Conservation (phyloP, 2,113 vertebrate species). For the Sakesphorus luctuosus region DNA sequence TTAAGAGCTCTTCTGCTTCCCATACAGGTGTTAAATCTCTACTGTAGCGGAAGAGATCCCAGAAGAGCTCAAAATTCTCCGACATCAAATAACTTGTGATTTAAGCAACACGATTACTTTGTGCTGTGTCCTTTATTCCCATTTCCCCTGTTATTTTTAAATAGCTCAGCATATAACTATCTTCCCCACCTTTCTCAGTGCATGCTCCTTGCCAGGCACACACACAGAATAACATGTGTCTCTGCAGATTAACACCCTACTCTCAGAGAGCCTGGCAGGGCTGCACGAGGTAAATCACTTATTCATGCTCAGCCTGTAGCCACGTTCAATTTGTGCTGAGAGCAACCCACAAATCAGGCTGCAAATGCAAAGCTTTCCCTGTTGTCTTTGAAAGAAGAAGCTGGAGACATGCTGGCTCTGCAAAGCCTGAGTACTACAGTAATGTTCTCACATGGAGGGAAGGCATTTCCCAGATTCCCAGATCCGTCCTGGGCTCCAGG, state of each 20-base stretch:
- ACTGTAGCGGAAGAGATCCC: background rate
- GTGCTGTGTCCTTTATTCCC: background rate
- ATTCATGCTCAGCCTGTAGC: background rate
- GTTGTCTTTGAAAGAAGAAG: background rate
- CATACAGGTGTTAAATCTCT: background rate
- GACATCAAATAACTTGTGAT: background rate
- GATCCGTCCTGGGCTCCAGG: background rate
- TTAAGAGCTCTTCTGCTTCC: background rate
- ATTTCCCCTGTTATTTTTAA: background rate
- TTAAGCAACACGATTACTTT: background rate
- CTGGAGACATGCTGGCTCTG: background rate
- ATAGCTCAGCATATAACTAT: background rate
- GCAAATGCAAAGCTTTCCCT: background rate
- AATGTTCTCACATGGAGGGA: rapidly evolving
- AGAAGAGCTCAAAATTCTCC: background rate
- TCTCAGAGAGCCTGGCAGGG: background rate
- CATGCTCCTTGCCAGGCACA: background rate
- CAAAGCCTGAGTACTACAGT: background rate
- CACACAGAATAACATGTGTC: rapidly evolving
- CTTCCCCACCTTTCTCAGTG: background rate
- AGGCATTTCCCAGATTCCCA: background rate
- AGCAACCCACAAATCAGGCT: background rate
- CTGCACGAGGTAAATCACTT: background rate
- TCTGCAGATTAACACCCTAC: background rate
- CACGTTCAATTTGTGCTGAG: background rate